Evolutionary conservation across 2,888 invertebrate genomes (phyloP).

Genomic region (Polyommatus icarus): DNA sequence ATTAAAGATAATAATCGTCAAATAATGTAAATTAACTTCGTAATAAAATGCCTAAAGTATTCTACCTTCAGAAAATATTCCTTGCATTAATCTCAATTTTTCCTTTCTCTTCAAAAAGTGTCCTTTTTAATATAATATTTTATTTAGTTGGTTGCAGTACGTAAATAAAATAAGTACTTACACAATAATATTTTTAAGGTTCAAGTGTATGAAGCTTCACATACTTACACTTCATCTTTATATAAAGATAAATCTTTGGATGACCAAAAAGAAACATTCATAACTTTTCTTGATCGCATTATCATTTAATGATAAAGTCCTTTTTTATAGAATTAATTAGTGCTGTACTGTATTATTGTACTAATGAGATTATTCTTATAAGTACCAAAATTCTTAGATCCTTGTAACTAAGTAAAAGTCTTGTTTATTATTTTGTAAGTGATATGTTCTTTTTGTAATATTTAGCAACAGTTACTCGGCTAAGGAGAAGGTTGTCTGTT

Average conservation of each 20-base stretch:
- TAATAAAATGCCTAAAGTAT: background rate
- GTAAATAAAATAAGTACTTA: too few relatives aligned
- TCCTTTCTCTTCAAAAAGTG: background rate
- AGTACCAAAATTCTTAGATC: background rate
- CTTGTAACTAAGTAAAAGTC: background rate
- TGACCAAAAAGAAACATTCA: background rate
- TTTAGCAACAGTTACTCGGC: slow-evolving; percentile 57
- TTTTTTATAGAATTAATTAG: background rate
- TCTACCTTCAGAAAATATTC: background rate
- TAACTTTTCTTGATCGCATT: background rate
- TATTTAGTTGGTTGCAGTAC: too few relatives aligned
- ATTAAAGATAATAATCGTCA: background rate
- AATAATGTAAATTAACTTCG: background rate
- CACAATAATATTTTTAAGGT: too few relatives aligned
- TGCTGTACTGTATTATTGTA: background rate
- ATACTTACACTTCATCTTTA: background rate
- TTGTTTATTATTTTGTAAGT: background rate
- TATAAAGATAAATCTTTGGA: too few relatives aligned
- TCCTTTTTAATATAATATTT: background rate
- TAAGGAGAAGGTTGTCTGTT: slow-evolving; percentile 63
- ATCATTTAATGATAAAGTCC: too few relatives aligned
- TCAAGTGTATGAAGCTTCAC: background rate
- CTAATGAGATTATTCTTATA: background rate
- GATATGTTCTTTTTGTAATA: background rate
- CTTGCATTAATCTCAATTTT: background rate